phyloP scores from a whole-genome alignment of 2,797 vertebrate species.

The Acanthurus leucopareius region DNA sequence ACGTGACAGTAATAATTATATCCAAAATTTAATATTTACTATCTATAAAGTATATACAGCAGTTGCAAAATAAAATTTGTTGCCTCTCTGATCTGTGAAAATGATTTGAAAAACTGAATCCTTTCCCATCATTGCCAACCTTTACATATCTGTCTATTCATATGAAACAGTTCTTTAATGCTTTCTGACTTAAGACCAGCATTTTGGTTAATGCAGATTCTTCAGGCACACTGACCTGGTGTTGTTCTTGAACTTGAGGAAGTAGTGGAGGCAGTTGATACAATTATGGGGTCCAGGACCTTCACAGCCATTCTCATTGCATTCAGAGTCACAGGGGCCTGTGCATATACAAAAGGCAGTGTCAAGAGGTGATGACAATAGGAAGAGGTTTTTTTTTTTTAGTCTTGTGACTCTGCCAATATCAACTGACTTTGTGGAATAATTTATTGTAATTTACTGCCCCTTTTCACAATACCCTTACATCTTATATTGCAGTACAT shows the following conservation, averaged over 20 bases:
- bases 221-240: constrained; percentile 87
- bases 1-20: neutral
- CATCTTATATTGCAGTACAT: neutral
- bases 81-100: neutral
- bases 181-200: neutral
- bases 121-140: neutral
- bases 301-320: constrained; percentile 95
- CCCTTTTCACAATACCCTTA: neutral
- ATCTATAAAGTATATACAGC: neutral
- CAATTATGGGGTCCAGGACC: constrained; percentile 98
- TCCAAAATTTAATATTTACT: neutral
- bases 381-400: neutral
- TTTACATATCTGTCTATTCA: neutral
- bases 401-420: neutral
- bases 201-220: neutral
- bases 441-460: neutral
- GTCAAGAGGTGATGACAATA: neutral
- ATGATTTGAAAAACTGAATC: too few species aligned
- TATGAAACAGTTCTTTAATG: neutral
- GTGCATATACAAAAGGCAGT: constrained; percentile 37
- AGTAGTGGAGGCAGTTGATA: constrained; percentile 96
- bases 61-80: neutral
- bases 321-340: constrained; percentile 96
- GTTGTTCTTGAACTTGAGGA: constrained; percentile 99
- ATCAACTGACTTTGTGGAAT: constrained; percentile 1